A percentile compares a stretch with the other conserved stretches of the same genome.
Conservation (phyloP, 2,888 invertebrate species). For the Eupithecia exiguata region DNA sequence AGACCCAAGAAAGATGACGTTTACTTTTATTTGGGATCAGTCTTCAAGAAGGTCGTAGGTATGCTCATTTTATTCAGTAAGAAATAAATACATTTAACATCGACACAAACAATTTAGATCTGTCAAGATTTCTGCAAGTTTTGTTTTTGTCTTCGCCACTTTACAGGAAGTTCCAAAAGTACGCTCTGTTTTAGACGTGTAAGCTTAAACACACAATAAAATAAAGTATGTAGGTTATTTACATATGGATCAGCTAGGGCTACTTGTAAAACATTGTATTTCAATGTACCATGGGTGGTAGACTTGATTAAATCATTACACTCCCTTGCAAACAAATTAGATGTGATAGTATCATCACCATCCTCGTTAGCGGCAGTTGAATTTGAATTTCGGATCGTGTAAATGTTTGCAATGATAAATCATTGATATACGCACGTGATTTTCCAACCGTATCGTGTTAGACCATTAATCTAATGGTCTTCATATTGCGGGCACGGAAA, state of each 20-base stretch:
- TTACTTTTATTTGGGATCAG: neutral
- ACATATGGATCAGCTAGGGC: constrained; percentile 16
- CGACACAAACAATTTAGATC: constrained; percentile 35
- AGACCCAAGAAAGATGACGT: neutral
- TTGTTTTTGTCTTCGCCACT: constrained; percentile 49
- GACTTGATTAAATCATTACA: constrained; percentile 19
- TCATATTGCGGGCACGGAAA: constrained; percentile 1
- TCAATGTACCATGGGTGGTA: constrained; percentile 19
- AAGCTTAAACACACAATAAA: constrained; percentile 53
- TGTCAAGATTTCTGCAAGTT: constrained; percentile 49
- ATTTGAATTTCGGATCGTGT: neutral
- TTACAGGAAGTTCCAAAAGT: constrained; percentile 49
- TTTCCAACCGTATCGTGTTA: neutral
- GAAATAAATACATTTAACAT: neutral
- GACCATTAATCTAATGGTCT: neutral
- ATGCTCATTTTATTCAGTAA: neutral
- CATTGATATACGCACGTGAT: constrained; percentile 9
- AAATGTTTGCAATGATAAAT: constrained; percentile 9
- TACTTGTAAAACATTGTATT: constrained; percentile 21
- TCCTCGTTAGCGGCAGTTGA: neutral
- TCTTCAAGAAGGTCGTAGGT: neutral
- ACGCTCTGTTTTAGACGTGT: constrained; percentile 20
- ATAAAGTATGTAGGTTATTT: constrained; percentile 37
- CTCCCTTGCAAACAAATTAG: constrained; percentile 12
- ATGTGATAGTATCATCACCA: neutral